Percentiles rank a stretch among this genome's conserved stretches.
Evolutionary conservation across 2,113 vertebrate species (phyloP).

Genomic region (Entomyzon cyanotis): DNA sequence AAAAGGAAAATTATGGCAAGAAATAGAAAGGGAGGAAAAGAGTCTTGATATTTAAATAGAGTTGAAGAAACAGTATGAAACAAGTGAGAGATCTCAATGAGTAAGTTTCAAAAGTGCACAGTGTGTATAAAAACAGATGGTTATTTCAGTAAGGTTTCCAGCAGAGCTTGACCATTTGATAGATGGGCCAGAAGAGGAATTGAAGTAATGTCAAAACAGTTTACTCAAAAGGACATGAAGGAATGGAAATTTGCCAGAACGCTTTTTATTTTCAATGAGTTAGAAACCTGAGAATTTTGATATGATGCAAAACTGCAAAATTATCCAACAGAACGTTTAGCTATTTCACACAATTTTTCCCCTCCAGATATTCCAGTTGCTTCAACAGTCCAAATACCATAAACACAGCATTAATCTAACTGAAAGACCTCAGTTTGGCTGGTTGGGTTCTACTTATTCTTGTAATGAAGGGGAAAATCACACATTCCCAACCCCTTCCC

Average conservation of each 20-base stretch:
- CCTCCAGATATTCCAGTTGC: not conserved
- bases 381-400: not conserved
- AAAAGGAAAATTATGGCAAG: not conserved
- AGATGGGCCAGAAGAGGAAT: not conserved
- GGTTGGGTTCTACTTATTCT: not conserved
- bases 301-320: not conserved
- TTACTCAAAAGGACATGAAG: not conserved
- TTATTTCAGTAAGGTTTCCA: not conserved
- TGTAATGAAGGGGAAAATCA: not conserved
- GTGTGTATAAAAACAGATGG: not conserved
- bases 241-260: not conserved
- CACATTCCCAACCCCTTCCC: accelerated
- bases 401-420: not conserved
- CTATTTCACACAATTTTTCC: not conserved
- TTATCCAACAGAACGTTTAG: not conserved
- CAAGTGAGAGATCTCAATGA: not conserved
- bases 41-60: not conserved
- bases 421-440: not conserved
- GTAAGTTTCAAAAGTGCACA: not conserved
- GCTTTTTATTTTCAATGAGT: not conserved
- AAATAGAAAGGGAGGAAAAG: not conserved
- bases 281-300: not conserved
- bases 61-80: not conserved
- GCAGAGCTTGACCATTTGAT: not conserved
- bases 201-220: not conserved